Evolutionary conservation across 2,797 vertebrate species (phyloP), one percentile per base, ranked within the genome.

Genomic region (Oreochromis mossambicus): DNA sequence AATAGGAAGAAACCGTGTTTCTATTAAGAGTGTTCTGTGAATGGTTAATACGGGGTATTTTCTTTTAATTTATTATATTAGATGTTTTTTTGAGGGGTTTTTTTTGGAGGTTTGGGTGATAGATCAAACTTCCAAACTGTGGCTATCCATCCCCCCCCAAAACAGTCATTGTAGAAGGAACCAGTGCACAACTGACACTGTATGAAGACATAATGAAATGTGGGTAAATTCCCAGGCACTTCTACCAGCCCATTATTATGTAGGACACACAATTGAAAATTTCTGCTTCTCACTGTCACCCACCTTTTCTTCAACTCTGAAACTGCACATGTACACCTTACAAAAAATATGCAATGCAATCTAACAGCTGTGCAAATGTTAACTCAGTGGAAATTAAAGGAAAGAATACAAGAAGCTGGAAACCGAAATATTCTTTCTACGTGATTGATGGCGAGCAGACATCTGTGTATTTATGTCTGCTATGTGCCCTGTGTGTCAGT

Each of bases 311-410:
- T 83, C 77, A 77, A 38, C 66, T 86, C 11, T 56, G 32, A 86
- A 85, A 76, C 13, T 13, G 7, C 26, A 19, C 55, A 9, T 21
- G 13, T 24, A 34, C 14, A 14, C 32, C 83, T 79, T 46, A 66
- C 83, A 76, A 13, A 13, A 79, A 88, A 83, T 41, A 38, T 32
- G 75, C 51, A 3, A 24, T 68, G 15, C 58, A 83, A 92, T 89
- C 84, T 83, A 58, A 88, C 89, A 87, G 84, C 87, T 81, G 83
- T 83, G 89, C 19, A 32, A 80, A 76, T n/a, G 24, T 12, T 13
- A 58, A 84, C 24, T 88, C 76, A 43, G 80, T 84, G 54, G 36
- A 24, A 88, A 86, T 43, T 4, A 2, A n/a, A 75, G 29, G 51
- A 85, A 80, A 88, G 43, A n/a, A 73, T 56, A 56, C 83, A 80